A percentile compares a stretch with the other conserved stretches of the same genome.
phyloP scores from a whole-genome alignment of 2,113 vertebrate species.

The Tetrao urogallus region DNA sequence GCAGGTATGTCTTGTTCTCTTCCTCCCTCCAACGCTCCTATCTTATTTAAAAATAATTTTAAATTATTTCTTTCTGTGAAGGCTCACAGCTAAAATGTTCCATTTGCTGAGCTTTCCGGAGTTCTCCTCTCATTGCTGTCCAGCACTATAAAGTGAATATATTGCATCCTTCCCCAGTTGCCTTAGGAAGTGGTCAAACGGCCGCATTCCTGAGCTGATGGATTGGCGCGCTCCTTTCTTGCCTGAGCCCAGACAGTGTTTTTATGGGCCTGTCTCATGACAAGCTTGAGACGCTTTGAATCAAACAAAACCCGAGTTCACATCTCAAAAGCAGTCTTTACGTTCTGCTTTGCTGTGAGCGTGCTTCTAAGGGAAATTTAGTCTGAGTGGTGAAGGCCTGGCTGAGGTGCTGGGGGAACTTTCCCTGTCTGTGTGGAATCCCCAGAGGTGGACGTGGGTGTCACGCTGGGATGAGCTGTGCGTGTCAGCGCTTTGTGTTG shows the following conservation, averaged over 20 bases:
- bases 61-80: constrained; percentile 23
- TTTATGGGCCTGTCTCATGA: constrained; percentile 79
- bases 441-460: neutral
- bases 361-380: constrained; percentile 41
- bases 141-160: constrained; percentile 76
- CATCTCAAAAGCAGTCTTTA: constrained; percentile 58
- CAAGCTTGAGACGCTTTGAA: constrained; percentile 74
- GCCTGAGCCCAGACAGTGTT: constrained; percentile 72
- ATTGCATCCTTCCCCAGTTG: constrained; percentile 75
- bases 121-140: constrained; percentile 60
- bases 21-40: neutral
- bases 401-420: neutral
- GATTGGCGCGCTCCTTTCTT: constrained; percentile 75
- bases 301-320: constrained; percentile 73
- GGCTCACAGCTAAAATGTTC: constrained; percentile 64
- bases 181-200: constrained; percentile 80
- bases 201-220: constrained; percentile 80
- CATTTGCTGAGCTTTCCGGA: constrained; percentile 66
- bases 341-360: constrained; percentile 16
- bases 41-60: constrained; percentile 13
- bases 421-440: neutral
- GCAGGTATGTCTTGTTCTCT: neutral
- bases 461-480: neutral
- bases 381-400: neutral
- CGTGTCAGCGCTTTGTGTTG: neutral